phyloP scores from a whole-genome alignment of 1,140 invertebrate genomes.

The Ceratosolen fusciceps region DNA sequence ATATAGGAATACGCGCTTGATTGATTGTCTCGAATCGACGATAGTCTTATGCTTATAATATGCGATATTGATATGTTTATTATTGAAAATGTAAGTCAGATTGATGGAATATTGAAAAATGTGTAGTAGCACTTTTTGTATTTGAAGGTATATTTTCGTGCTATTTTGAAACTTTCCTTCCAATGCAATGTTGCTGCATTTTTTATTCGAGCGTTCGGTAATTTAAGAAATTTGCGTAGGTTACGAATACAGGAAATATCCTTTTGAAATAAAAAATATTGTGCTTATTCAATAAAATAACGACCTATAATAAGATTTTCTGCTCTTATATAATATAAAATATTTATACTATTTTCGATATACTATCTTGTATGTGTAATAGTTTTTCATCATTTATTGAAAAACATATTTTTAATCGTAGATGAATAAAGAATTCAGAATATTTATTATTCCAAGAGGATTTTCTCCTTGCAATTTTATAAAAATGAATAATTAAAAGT shows the following conservation, averaged over 20 bases:
- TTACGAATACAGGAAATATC: background rate
- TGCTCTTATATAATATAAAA: too few relatives aligned
- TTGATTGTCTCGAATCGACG: background rate
- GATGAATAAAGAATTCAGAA: too few relatives aligned
- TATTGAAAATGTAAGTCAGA: background rate
- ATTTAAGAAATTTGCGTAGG: background rate
- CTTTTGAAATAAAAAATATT: background rate
- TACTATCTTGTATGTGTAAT: too few relatives aligned
- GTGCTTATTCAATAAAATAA: background rate
- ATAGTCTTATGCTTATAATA: background rate
- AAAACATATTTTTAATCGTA: too few relatives aligned
- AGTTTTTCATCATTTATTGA: too few relatives aligned
- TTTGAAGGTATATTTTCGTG: background rate
- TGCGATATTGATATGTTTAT: conserved; percentile 5
- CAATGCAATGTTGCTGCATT: background rate
- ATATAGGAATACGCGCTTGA: background rate
- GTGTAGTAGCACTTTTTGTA: background rate
- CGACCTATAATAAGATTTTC: background rate
- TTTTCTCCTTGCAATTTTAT: too few relatives aligned
- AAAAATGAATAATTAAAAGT: too few relatives aligned
- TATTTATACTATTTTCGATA: too few relatives aligned
- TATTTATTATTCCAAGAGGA: too few relatives aligned
- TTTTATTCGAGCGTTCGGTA: background rate
- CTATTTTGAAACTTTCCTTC: background rate
- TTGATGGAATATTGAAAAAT: background rate